phyloP scores from a whole-genome alignment of 2,113 vertebrate species.

The Epinephelus lanceolatus region DNA sequence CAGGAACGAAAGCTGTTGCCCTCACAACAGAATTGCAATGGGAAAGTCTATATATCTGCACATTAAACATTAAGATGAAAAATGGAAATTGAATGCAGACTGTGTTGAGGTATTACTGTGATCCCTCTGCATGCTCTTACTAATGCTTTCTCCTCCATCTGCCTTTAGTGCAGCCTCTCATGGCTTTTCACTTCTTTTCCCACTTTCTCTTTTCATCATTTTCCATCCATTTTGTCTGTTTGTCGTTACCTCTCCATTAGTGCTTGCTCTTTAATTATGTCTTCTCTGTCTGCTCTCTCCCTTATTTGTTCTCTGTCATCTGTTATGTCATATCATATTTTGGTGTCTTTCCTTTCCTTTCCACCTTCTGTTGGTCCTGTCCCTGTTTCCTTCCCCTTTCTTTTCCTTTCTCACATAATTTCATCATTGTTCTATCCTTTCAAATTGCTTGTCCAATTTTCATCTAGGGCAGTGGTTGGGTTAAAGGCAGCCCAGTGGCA shows the following conservation, averaged over 20 bases:
- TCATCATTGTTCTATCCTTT: slow-evolving; percentile 85
- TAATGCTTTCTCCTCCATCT: slow-evolving; percentile 53
- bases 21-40: too few species aligned
- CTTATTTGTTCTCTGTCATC: slow-evolving; percentile 5
- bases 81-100: too few species aligned
- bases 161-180: slow-evolving; percentile 74
- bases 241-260: slow-evolving; percentile 23
- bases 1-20: too few species aligned
- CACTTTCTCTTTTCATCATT: slow-evolving; percentile 79
- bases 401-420: slow-evolving; percentile 55
- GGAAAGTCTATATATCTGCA: neutral
- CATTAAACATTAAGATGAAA: neutral
- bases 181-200: slow-evolving; percentile 80
- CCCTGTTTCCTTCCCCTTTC: neutral
- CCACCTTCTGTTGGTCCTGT: neutral
- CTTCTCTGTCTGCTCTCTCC: slow-evolving; percentile 10
- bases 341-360: slow-evolving; percentile 40
- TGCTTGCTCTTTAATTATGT: slow-evolving; percentile 25
- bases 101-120: neutral
- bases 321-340: slow-evolving; percentile 14
- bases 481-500: slow-evolving; percentile 91
- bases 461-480: slow-evolving; percentile 94
- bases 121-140: slow-evolving; percentile 28
- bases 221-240: slow-evolving; percentile 58
- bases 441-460: slow-evolving; percentile 92